Evolutionary conservation across 1,140 invertebrate species (phyloP).

Genomic region (Tenebrio molitor): DNA sequence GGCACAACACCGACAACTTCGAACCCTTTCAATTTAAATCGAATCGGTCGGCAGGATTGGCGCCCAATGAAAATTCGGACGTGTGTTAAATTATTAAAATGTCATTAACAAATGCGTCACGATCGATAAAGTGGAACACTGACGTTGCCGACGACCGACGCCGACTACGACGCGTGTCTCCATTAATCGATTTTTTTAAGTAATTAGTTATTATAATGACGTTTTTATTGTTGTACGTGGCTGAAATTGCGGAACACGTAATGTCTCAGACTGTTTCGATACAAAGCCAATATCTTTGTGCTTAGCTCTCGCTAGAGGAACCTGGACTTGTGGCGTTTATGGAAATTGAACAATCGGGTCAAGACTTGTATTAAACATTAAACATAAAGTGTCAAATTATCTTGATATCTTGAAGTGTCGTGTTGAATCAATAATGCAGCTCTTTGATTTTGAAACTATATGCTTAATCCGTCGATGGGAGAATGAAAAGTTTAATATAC

Average conservation of each 20-base stretch:
- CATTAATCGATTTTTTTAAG: conserved; percentile 3
- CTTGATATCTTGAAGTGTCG: too few species aligned
- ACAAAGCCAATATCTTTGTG: too few species aligned
- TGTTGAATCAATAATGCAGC: too few species aligned
- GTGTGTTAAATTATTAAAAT: conserved; percentile 29
- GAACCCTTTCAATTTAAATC: conserved; percentile 33
- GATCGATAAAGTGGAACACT: conserved; percentile 13
- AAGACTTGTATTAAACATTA: too few species aligned
- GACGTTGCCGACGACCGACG: conserved; percentile 20
- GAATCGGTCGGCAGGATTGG: conserved; percentile 3
- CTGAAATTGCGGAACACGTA: not conserved
- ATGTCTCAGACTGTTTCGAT: too few species aligned
- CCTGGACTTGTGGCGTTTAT: too few species aligned
- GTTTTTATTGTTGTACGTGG: conserved; percentile 20
- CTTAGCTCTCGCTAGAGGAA: too few species aligned
- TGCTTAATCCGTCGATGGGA: too few species aligned
- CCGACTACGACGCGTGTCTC: conserved; percentile 10
- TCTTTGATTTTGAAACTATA: too few species aligned
- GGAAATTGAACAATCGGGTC: too few species aligned
- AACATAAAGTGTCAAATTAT: too few species aligned
- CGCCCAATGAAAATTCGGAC: conserved; percentile 14
- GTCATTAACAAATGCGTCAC: conserved; percentile 27
- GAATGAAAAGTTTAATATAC: too few species aligned
- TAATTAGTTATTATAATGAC: not conserved
- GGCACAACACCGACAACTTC: not conserved